phyloP scores from a whole-genome alignment of 2,113 vertebrate species.

The Climacteris rufus region DNA sequence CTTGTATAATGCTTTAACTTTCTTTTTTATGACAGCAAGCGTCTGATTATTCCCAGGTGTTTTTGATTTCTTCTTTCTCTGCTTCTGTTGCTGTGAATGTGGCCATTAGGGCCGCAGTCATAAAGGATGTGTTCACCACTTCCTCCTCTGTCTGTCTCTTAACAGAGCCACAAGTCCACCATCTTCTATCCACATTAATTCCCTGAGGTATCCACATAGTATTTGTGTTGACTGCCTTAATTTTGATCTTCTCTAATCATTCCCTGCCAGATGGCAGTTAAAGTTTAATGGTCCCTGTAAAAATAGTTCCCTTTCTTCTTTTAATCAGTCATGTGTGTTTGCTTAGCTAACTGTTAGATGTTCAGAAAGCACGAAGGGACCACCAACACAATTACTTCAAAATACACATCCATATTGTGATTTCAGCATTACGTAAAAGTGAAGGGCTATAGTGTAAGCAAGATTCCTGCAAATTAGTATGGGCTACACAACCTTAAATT shows the following conservation, averaged over 20 bases:
- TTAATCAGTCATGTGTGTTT: constrained; percentile 80
- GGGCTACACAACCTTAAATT: not conserved
- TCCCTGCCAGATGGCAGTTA: constrained; percentile 81
- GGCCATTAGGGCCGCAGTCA: constrained; percentile 70
- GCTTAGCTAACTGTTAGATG: constrained; percentile 76
- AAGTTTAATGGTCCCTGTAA: constrained; percentile 80
- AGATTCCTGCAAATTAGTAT: not conserved
- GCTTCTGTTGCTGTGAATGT: constrained; percentile 69
- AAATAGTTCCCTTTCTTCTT: constrained; percentile 82
- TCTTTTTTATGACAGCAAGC: constrained; percentile 71
- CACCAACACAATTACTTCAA: constrained; percentile 75
- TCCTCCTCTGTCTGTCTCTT: constrained; percentile 76
- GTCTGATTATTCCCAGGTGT: constrained; percentile 77
- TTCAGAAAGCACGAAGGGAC: constrained; percentile 73
- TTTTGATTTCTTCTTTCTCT: constrained; percentile 63
- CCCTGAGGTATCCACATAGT: constrained; percentile 75
- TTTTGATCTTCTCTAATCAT: constrained; percentile 84
- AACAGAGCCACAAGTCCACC: constrained; percentile 71
- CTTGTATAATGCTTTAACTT: constrained; percentile 67
- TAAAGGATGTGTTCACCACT: constrained; percentile 78
- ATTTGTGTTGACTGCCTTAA: constrained; percentile 83
- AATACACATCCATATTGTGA: constrained; percentile 52
- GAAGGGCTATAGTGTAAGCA: not conserved
- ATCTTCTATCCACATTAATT: constrained; percentile 73
- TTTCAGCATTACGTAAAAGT: not conserved